phyloP scores from a whole-genome alignment of 2,797 vertebrate species.

The Allobates femoralis region DNA sequence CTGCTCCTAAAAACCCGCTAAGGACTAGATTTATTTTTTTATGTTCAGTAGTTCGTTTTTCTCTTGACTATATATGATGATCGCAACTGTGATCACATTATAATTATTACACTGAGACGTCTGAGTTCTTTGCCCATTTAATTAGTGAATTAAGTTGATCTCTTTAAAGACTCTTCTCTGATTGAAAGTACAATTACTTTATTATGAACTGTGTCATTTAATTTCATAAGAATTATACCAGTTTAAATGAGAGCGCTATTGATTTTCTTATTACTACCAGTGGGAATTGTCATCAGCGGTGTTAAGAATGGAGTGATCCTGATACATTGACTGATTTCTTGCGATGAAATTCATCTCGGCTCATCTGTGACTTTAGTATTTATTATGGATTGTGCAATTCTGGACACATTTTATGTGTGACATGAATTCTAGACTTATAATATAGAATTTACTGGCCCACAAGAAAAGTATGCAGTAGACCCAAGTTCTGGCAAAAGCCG shows the following conservation, averaged over 20 bases:
- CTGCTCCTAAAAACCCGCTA: no score
- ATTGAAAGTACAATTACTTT: not conserved
- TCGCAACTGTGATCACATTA: not conserved
- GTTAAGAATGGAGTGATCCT: not conserved
- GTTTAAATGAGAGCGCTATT: constrained; percentile 5
- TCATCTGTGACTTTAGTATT: not conserved
- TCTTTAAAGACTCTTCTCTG: not conserved
- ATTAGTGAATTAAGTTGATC: constrained; percentile 1
- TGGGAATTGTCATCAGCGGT: constrained; percentile 9
- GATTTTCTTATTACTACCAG: constrained; percentile 42
- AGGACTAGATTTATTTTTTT: no score
- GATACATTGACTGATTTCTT: not conserved
- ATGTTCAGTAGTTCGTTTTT: no score
- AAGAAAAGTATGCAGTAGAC: no score
- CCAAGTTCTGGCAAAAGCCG: no score
- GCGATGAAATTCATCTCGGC: not conserved
- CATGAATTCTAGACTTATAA: not conserved
- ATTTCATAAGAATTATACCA: constrained; percentile 28
- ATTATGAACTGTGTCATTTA: constrained; percentile 31
- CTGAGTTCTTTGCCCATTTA: not conserved
- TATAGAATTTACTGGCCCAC: not conserved
- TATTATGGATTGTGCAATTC: not conserved
- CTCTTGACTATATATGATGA: no score
- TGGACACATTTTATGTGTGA: not conserved
- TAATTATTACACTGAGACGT: not conserved